A percentile compares a stretch with the other conserved stretches of the same genome.
Conservation (phyloP, 2,113 vertebrate genomes). For the Nesoenas mayeri region DNA sequence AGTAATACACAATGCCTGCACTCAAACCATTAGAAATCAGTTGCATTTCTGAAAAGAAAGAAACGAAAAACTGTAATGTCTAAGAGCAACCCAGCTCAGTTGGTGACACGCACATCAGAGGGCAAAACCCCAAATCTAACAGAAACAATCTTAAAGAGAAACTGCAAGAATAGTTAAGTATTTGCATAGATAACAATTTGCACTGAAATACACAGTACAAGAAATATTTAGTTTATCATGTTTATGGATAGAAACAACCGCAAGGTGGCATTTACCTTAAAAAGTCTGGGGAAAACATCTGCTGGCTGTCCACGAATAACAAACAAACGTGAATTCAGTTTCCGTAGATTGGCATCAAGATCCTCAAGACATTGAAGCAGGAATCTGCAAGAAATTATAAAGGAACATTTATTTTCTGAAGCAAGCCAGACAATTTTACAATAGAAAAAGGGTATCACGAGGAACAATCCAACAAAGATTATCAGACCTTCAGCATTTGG, state of each 20-base stretch:
- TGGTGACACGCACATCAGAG: not conserved
- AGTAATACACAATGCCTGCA: not conserved
- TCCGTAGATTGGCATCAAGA: constrained; percentile 90
- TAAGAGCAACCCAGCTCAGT: not conserved
- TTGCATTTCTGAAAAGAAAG: not conserved
- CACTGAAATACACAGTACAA: not conserved
- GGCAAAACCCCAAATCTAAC: not conserved
- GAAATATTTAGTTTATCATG: not conserved
- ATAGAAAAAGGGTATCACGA: not conserved
- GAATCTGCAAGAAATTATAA: constrained; percentile 78
- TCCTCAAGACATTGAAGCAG: constrained; percentile 94
- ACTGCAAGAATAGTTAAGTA: not conserved
- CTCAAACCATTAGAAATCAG: not conserved
- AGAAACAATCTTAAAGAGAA: not conserved
- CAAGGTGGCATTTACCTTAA: constrained; percentile 82
- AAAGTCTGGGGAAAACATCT: constrained; percentile 94
- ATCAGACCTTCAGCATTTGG: not conserved
- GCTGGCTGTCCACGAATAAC: constrained; percentile 96
- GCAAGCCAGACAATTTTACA: not conserved
- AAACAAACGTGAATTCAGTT: constrained; percentile 93
- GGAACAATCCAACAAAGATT: not conserved
- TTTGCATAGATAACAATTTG: not conserved
- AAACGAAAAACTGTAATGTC: not conserved
- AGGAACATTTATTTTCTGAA: not conserved
- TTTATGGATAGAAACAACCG: not conserved